A percentile compares a stretch with the other conserved stretches of the same genome.
Evolutionary conservation across 2,888 invertebrate genomes (phyloP).

Genomic region (Cybosia mesomella): DNA sequence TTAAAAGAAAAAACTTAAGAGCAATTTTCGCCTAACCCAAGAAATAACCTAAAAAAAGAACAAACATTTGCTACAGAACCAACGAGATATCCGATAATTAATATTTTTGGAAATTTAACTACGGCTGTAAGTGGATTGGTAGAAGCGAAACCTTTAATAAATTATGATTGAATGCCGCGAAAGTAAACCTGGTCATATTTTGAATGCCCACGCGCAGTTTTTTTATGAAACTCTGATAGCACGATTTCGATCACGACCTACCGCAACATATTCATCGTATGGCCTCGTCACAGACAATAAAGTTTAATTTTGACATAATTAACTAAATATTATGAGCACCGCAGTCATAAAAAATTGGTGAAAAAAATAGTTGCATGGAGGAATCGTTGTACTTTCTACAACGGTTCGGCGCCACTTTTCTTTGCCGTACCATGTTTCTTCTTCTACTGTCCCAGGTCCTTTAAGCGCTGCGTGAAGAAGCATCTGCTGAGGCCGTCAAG

Average conservation of each 20-base stretch:
- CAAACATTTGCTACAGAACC: background rate
- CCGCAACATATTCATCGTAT: slow-evolving; percentile 24
- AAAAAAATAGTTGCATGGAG: too few species aligned
- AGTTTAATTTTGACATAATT: slow-evolving; percentile 13
- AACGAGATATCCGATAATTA: background rate
- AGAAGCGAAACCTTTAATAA: slow-evolving; percentile 31
- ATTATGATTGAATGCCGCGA: slow-evolving; percentile 24
- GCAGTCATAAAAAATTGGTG: too few species aligned
- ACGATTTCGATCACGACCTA: slow-evolving; percentile 30
- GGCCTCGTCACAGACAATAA: slow-evolving; percentile 7
- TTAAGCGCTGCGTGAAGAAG: too few species aligned
- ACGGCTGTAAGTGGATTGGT: background rate
- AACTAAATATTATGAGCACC: background rate
- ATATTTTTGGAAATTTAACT: background rate
- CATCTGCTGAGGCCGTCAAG: too few species aligned
- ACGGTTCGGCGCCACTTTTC: too few species aligned
- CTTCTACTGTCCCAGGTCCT: too few species aligned
- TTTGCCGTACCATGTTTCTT: too few species aligned
- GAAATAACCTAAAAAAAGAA: background rate
- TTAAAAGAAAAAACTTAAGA: too few species aligned
- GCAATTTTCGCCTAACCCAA: background rate
- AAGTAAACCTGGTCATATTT: slow-evolving; percentile 28
- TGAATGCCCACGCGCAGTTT: slow-evolving; percentile 27
- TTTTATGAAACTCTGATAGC: slow-evolving; percentile 9
- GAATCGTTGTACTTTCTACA: too few species aligned